These are phyloP conservation scores for Neostethus bicornis DNA, from an alignment of 2,797 vertebrate species.

Conservation along the genomic window DNA sequence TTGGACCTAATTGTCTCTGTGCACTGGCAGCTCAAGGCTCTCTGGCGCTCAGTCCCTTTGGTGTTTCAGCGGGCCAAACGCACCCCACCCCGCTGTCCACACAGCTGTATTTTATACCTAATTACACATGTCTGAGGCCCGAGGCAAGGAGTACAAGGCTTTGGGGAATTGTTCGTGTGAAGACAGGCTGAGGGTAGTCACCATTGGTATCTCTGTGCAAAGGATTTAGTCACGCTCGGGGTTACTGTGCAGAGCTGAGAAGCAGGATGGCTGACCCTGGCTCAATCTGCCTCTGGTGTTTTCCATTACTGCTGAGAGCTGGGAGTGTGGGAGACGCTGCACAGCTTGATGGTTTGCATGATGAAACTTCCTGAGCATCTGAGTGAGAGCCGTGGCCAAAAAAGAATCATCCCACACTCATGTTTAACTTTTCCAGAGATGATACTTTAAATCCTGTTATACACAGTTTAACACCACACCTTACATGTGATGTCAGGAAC, in stretches of 20 bases:
- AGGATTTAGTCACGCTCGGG: conserved; percentile 48
- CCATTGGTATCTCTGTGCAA: conserved; percentile 48
- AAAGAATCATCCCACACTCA: conserved; percentile 1
- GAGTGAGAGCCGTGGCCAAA: neutral
- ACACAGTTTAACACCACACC: neutral
- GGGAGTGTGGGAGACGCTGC: conserved; percentile 17
- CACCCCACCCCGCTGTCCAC: conserved; percentile 26
- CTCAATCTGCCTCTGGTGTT: conserved; percentile 33
- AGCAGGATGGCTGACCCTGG: conserved; percentile 39
- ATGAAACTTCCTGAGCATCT: conserved; percentile 27
- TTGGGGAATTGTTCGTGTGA: conserved; percentile 56
- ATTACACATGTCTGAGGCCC: conserved; percentile 72
- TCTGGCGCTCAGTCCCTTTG: conserved; percentile 33
- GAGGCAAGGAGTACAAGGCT: conserved; percentile 38
- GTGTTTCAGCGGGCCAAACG: conserved; percentile 25
- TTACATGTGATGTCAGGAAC: conserved; percentile 4
- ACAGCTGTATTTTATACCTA: conserved; percentile 74
- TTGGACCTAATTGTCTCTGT: conserved; percentile 75
- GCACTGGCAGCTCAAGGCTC: conserved; percentile 68
- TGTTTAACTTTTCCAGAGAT: neutral
- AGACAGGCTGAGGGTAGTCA: conserved; percentile 28
- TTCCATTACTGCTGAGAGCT: conserved; percentile 22
- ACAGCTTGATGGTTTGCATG: conserved; percentile 16
- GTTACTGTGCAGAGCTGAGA: conserved; percentile 19
- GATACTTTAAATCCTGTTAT: neutral